Evolutionary conservation across 2,113 vertebrate genomes (phyloP), one percentile per base, ranked within the genome.

Genomic region (Eretmochelys imbricata): DNA sequence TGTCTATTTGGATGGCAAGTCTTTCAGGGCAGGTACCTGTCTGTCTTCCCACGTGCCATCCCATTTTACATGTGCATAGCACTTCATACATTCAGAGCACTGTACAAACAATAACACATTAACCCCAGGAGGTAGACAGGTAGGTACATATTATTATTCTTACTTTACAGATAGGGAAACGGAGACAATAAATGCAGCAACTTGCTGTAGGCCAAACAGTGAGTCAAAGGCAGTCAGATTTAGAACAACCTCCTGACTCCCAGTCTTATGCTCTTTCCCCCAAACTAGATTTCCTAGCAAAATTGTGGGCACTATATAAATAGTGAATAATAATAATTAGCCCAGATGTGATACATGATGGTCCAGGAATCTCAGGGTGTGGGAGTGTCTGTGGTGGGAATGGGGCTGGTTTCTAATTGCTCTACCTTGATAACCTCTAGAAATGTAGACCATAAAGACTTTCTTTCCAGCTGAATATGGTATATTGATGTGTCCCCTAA

Each of bases 361-460:
- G 38, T 38, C 20, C n/a, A 42, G n/a, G 19, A 38, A 72, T 20
- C 19, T 20, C 69, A 22, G 19, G 19, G 69, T 72, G 59, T 62
- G 65, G n/a, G 48, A 27, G 22, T 24, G 16, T 38, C 49, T 17
- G 8, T 10, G 10, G 12, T 20, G 65, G 84, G 69, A 54, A 10
- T 20, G n/a, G 17, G 17, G 48, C 22, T 10, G 38, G 19, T n/a
- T 75, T 72, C 24, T 53, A 35, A 29, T 4, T 13, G 22, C n/a
- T 87, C 94, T 94, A 98, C 98, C 98, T 98, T 96, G 95, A 86
- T 98, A 98, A 82, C 96, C 96, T 54, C 98, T 98, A 88, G 97
- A 98, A 48, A 98, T 91, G 85, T 98, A 98, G 35, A 98, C 89
- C 94, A 97, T 97, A 59, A 98, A 97, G 72, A 95, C 96, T 76